phyloP scores from a whole-genome alignment of 2,888 invertebrate species.

The Lacanobia wlatinum region DNA sequence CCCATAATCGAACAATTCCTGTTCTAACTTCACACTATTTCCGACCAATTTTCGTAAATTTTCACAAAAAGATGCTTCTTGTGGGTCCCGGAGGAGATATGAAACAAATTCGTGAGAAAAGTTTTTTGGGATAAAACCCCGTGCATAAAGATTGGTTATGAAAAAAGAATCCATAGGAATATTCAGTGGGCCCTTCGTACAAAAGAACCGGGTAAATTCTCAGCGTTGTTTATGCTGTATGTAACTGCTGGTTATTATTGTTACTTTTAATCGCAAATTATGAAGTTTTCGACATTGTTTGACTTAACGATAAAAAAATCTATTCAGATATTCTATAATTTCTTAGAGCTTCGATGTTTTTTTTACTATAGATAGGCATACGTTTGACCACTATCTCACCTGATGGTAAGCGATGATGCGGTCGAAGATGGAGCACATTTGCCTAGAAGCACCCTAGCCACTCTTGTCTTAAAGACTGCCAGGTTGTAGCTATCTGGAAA shows the following conservation, averaged over 20 bases:
- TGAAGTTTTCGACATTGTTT: no score
- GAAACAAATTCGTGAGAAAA: slow-evolving; percentile 53
- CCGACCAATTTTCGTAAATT: slow-evolving; percentile 54
- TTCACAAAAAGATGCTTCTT: slow-evolving; percentile 53
- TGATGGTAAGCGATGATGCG: no score
- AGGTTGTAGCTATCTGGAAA: no score
- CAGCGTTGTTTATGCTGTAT: not conserved
- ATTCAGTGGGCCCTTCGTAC: slow-evolving; percentile 39
- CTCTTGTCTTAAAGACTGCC: no score
- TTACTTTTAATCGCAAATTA: not conserved
- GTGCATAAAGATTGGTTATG: slow-evolving; percentile 46
- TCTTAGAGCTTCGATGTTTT: not conserved
- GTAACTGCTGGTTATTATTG: not conserved
- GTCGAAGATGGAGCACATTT: no score
- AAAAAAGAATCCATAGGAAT: slow-evolving; percentile 41
- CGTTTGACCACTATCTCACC: no score
- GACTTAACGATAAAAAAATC: no score
- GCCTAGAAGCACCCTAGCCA: no score
- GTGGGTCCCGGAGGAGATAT: slow-evolving; percentile 46
- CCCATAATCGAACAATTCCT: slow-evolving; percentile 35
- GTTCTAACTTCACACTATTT: slow-evolving; percentile 46
- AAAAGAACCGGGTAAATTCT: slow-evolving; percentile 6
- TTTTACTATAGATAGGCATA: no score
- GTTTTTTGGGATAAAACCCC: slow-evolving; percentile 48
- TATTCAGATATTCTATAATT: no score